Evolutionary conservation across 2,797 vertebrate genomes (phyloP), one percentile per base, ranked within the genome.

Genomic region (Argentina silus): DNA sequence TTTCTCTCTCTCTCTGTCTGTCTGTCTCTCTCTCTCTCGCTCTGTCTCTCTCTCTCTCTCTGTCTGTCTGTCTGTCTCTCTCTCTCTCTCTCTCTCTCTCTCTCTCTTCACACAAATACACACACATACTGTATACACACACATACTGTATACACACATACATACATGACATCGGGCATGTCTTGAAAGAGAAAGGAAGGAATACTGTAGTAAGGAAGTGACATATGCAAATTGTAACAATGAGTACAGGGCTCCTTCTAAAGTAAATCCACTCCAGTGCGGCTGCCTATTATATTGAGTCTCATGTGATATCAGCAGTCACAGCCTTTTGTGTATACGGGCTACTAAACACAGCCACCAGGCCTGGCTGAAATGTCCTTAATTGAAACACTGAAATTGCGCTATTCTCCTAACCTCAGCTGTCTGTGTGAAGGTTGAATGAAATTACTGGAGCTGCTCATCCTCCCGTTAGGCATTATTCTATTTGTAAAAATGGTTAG

Each of bases 1-100:
- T 56, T 17, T 55, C 53, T 56, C n/a, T 4, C n/a, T 56, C 53
- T 56, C 55, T 56, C n/a, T 56, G n/a, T n/a, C n/a, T n/a, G n/a
- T n/a, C n/a, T n/a, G n/a, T n/a, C n/a, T 36, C 2, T 36, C 27
- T 36, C 27, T 36, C 27, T 36, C 27, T 36, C 27, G 1, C 2
- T 36, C 27, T 36, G 4, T 36, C 7, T 51, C 7, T 51, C 50
- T 51, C 50, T 51, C 50, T 51, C 7, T 51, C 50, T 51, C 11
- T 50, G 8, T 50, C n/a, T n/a, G 1, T n/a, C n/a, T n/a, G n/a
- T n/a, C n/a, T n/a, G n/a, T n/a, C n/a, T n/a, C n/a, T n/a, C n/a
- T 0, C 11, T 57, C 50, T 6, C 50, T 53, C 12, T 53, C 50
- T 53, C 50, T 14, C n/a, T 53, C 50, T 14, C 50, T 14, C 50